These are phyloP conservation scores for Lycorma delicatula DNA, from an alignment of 1,140 invertebrate genomes.

Conservation along the genomic window DNA sequence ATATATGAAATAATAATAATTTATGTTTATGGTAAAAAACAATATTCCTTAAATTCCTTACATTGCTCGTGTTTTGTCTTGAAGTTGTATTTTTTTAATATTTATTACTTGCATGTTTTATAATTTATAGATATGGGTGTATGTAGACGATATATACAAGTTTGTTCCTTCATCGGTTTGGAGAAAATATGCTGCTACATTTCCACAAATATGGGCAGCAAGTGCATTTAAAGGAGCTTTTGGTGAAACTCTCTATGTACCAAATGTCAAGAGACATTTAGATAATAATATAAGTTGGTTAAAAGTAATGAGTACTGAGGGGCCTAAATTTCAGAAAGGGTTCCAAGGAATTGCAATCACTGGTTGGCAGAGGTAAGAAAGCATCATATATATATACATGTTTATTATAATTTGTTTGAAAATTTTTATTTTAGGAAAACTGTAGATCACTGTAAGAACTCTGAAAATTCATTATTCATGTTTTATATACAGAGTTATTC, in stretches of 20 bases:
- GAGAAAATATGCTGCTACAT: conserved; percentile 72
- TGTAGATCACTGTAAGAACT: too few species aligned
- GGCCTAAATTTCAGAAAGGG: conserved; percentile 46
- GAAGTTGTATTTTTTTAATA: too few species aligned
- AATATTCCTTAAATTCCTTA: too few species aligned
- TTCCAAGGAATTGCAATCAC: conserved; percentile 53
- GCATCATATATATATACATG: too few species aligned
- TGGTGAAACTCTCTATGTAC: conserved; percentile 62
- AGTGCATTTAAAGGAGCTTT: conserved; percentile 87
- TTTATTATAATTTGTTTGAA: too few species aligned
- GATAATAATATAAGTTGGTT: conserved; percentile 66
- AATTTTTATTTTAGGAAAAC: too few species aligned
- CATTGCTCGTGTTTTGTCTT: too few species aligned
- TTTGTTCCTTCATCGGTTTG: conserved; percentile 49
- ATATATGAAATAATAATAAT: too few species aligned
- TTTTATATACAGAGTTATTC: too few species aligned
- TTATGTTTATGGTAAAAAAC: too few species aligned
- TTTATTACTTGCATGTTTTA: too few species aligned
- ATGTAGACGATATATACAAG: conserved; percentile 46
- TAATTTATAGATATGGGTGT: conserved; percentile 44
- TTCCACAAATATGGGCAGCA: conserved; percentile 85
- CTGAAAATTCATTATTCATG: too few species aligned
- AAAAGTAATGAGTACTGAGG: conserved; percentile 48
- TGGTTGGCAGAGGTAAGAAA: conserved; percentile 54
- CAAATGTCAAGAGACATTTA: conserved; percentile 52